These are phyloP conservation scores for Tinea trinotella DNA, from an alignment of 2,888 invertebrate genomes.

Conservation along the genomic window DNA sequence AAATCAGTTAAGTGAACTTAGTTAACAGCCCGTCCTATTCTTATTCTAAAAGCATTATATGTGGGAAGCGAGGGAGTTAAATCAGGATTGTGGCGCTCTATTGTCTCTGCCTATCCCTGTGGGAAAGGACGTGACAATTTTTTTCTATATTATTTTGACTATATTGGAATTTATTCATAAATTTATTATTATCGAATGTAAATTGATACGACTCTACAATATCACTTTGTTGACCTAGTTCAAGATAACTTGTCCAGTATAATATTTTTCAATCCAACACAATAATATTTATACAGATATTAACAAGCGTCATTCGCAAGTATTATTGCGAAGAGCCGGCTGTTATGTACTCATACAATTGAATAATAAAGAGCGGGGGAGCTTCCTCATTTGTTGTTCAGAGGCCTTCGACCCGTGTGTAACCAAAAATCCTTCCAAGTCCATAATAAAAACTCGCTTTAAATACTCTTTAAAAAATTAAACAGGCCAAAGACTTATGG, in stretches of 20 bases:
- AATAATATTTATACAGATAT: too few species aligned
- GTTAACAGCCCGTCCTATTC: too few species aligned
- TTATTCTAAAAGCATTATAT: too few species aligned
- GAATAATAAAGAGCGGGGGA: constrained; percentile 22
- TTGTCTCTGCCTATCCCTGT: too few species aligned
- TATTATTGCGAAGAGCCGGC: not conserved
- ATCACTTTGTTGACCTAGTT: constrained; percentile 7
- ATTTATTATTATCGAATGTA: not conserved
- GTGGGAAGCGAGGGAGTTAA: too few species aligned
- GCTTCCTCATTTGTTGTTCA: constrained; percentile 28
- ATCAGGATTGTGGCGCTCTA: too few species aligned
- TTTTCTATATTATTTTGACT: not conserved
- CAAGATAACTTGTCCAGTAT: not conserved
- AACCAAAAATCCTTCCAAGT: not conserved
- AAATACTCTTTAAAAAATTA: not conserved
- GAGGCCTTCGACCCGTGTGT: not conserved
- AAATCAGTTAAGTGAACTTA: too few species aligned
- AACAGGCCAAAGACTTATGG: not conserved
- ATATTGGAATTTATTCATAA: not conserved
- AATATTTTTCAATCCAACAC: not conserved
- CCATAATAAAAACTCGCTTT: not conserved
- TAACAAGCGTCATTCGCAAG: too few species aligned
- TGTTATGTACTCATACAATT: not conserved
- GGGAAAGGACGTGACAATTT: too few species aligned
- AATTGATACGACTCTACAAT: constrained; percentile 20